Conservation (phyloP, 2,888 invertebrate genomes). For the Clostera curtula region DNA sequence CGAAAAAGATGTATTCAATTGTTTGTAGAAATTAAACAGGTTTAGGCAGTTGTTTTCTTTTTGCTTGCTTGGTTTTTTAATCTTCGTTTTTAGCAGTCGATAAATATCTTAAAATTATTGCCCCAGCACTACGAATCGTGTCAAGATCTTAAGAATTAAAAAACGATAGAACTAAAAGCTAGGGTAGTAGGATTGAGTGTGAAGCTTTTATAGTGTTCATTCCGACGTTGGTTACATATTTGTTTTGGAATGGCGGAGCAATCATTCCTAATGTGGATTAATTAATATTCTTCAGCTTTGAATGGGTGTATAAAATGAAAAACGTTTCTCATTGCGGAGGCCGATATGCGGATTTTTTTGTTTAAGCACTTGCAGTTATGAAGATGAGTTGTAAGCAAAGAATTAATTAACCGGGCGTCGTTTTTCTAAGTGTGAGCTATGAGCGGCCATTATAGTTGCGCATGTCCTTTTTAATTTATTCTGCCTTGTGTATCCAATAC, state of each 20-base stretch:
- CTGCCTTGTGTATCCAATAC: too few relatives aligned
- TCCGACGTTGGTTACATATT: constrained; percentile 13
- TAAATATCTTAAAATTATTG: too few relatives aligned
- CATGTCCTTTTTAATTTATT: too few relatives aligned
- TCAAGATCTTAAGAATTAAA: too few relatives aligned
- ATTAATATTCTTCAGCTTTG: constrained; percentile 16
- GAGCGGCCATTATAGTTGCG: too few relatives aligned
- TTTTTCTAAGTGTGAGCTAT: too few relatives aligned
- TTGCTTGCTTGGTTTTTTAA: too few relatives aligned
- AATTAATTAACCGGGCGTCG: not conserved
- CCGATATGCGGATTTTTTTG: constrained; percentile 9
- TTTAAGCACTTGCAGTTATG: constrained; percentile 7
- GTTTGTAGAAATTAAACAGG: too few relatives aligned
- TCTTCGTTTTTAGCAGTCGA: too few relatives aligned
- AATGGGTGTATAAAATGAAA: constrained; percentile 16
- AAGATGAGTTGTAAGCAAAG: constrained; percentile 8
- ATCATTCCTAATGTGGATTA: constrained; percentile 17
- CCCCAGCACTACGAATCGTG: too few relatives aligned
- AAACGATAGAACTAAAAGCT: constrained; percentile 5
- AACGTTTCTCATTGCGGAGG: constrained; percentile 3
- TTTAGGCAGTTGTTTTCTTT: too few relatives aligned
- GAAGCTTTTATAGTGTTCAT: constrained; percentile 17
- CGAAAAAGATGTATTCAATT: too few relatives aligned
- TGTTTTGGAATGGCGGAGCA: constrained; percentile 12
- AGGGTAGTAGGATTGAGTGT: constrained; percentile 17